Evolutionary conservation across 2,113 vertebrate species (phyloP).

Genomic region (Struthidea cinerea): DNA sequence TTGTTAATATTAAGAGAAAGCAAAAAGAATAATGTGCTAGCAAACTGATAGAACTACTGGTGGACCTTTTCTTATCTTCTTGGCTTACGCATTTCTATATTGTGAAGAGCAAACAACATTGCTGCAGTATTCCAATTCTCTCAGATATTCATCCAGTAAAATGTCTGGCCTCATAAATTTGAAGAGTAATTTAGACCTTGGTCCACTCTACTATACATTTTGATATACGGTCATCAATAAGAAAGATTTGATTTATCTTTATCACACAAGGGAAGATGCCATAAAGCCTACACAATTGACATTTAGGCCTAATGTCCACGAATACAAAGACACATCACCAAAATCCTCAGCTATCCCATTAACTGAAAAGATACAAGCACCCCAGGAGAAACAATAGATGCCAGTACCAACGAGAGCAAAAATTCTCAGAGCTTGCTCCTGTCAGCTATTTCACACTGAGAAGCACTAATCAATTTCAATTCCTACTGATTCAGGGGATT

Average conservation of each 20-base stretch:
- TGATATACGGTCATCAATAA: not conserved
- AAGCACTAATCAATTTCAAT: conserved; percentile 9
- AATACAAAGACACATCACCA: not conserved
- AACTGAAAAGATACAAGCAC: not conserved
- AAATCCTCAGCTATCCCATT: not conserved
- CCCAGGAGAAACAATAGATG: not conserved
- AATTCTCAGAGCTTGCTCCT: not conserved
- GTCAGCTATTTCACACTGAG: not conserved
- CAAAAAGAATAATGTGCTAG: not conserved
- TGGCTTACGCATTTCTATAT: not conserved
- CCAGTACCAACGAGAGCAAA: not conserved
- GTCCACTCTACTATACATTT: not conserved
- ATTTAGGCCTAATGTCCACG: not conserved
- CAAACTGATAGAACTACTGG: not conserved
- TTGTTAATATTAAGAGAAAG: not conserved
- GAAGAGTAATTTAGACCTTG: not conserved
- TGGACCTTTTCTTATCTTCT: not conserved
- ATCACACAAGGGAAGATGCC: not conserved
- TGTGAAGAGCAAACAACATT: not conserved
- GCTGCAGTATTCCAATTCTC: not conserved
- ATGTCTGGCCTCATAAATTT: not conserved
- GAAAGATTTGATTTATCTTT: not conserved
- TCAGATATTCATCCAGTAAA: not conserved
- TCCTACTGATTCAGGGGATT: not conserved
- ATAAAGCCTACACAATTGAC: not conserved